These are phyloP conservation scores for Gila robusta DNA, from an alignment of 2,797 vertebrate species.

Conservation along the genomic window DNA sequence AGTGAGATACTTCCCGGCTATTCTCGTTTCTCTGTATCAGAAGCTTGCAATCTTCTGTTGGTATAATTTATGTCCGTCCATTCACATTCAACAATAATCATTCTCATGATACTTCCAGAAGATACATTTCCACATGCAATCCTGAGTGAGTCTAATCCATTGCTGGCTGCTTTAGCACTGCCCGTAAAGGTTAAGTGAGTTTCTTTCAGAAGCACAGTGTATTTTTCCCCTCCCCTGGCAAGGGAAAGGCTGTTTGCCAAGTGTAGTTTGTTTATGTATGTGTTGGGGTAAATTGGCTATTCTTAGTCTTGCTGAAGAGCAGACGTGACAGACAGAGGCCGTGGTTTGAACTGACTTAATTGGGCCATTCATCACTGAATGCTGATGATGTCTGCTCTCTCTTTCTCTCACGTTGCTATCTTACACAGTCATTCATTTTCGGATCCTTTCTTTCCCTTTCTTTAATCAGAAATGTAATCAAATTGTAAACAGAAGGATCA, in stretches of 20 bases:
- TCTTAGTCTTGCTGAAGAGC: conserved; percentile 28
- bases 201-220: conserved; percentile 12
- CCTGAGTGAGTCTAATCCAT: conserved; percentile 41
- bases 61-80: conserved; percentile 23
- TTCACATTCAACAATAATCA: conserved; percentile 41
- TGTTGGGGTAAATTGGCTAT: conserved; percentile 52
- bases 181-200: conserved; percentile 53
- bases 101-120: conserved; percentile 41
- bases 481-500: background rate
- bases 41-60: conserved; percentile 17
- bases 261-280: conserved; percentile 44
- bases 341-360: conserved; percentile 62
- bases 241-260: conserved; percentile 7
- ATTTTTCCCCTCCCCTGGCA: background rate
- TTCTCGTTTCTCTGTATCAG: background rate
- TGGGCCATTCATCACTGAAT: conserved; percentile 58
- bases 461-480: background rate
- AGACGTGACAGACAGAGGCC: conserved; percentile 20
- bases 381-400: conserved; percentile 53
- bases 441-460: background rate
- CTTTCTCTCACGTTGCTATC: conserved; percentile 38
- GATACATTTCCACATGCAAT: conserved; percentile 38
- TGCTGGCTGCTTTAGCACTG: background rate
- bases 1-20: background rate
- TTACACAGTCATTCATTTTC: background rate